phyloP scores from a whole-genome alignment of 2,797 vertebrate species.

The Nannoperca australis region DNA sequence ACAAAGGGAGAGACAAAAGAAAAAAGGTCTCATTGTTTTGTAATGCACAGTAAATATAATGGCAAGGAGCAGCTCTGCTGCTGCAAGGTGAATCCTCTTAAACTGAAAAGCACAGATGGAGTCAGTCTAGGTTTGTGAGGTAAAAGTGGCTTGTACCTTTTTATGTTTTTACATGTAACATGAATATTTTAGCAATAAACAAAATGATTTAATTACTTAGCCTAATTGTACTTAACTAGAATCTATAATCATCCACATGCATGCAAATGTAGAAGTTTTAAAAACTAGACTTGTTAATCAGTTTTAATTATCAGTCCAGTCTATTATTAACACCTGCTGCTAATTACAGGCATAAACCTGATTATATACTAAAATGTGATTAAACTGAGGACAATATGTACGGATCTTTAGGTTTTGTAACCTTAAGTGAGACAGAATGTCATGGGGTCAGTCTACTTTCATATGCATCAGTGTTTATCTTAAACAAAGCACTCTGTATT shows the following conservation, averaged over 20 bases:
- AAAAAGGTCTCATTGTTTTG: slow-evolving; percentile 39
- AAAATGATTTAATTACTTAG: background rate
- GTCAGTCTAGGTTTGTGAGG: background rate
- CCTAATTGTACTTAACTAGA: background rate
- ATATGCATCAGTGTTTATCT: background rate
- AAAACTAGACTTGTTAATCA: background rate
- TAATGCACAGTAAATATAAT: slow-evolving; percentile 49
- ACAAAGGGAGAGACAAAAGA: slow-evolving; percentile 72
- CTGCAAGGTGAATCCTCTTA: background rate
- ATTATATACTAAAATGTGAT: background rate
- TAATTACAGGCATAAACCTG: background rate
- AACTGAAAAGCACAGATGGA: slow-evolving; percentile 9
- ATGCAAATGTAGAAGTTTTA: background rate
- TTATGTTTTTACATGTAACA: background rate
- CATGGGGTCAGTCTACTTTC: background rate
- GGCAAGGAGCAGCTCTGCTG: background rate
- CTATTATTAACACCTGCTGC: background rate
- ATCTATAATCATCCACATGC: background rate
- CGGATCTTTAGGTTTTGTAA: background rate
- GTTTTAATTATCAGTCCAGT: background rate
- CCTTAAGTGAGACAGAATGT: background rate
- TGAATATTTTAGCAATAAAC: background rate
- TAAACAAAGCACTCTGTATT: background rate
- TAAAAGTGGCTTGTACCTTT: background rate
- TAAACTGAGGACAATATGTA: background rate